Evolutionary conservation across 2,113 vertebrate genomes (phyloP).

Genomic region (Cyanoliseus patagonus): DNA sequence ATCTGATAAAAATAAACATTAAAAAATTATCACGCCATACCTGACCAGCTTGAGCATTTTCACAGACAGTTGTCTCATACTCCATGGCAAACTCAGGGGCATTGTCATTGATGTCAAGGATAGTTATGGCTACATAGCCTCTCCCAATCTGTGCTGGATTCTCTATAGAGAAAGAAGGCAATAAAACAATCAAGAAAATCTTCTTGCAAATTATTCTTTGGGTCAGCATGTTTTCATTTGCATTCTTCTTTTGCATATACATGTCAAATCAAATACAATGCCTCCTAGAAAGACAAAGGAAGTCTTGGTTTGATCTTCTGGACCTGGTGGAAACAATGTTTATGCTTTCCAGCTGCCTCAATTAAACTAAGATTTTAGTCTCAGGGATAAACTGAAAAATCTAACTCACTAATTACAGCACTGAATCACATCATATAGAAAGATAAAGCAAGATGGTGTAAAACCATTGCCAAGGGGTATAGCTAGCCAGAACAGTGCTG

Average conservation of each 20-base stretch:
- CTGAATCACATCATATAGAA: not conserved
- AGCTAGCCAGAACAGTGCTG: not conserved
- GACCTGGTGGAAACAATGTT: not conserved
- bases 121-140: conserved; percentile 86
- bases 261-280: not conserved
- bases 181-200: not conserved
- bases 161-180: conserved; percentile 73
- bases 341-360: not conserved
- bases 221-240: not conserved
- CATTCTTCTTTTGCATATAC: not conserved
- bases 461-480: not conserved
- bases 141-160: conserved; percentile 91
- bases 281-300: not conserved
- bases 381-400: not conserved
- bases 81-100: conserved; percentile 93
- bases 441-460: not conserved
- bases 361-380: not conserved
- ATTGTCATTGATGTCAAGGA: conserved; percentile 94
- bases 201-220: not conserved
- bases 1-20: not conserved
- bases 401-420: not conserved
- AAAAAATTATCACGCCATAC: conserved; percentile 60
- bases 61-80: conserved; percentile 92
- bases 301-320: not conserved
- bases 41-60: conserved; percentile 88